Conservation (phyloP, 64 coral and sea anemone genomes). For the Platygyra sinensis region DNA sequence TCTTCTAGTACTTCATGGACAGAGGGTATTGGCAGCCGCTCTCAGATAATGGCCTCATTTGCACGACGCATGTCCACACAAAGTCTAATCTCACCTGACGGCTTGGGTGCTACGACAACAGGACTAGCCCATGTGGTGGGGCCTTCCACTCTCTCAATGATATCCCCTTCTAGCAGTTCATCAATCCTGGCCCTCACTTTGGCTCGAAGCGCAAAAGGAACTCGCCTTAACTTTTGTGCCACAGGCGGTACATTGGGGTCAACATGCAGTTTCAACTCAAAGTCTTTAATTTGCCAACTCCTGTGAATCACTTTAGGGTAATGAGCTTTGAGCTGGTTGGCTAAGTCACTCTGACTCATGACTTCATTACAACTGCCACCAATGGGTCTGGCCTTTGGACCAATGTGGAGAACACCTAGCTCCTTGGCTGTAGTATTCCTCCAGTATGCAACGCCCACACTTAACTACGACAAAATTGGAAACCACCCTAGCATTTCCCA, state of each 20-base stretch:
- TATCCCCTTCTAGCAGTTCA: too few relatives aligned
- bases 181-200: too few relatives aligned
- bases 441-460: neutral
- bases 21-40: too few relatives aligned
- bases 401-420: neutral
- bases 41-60: too few relatives aligned
- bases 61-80: too few relatives aligned
- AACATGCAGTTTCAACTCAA: too few relatives aligned
- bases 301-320: neutral
- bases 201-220: too few relatives aligned
- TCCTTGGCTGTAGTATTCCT: neutral
- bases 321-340: neutral
- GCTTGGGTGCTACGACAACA: slow-evolving; percentile 21
- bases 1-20: too few relatives aligned
- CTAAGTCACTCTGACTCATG: neutral
- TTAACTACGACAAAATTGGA: neutral
- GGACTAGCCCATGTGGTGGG: slow-evolving; percentile 14
- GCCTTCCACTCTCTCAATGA: too few relatives aligned
- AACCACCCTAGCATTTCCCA: neutral
- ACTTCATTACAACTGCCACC: neutral
- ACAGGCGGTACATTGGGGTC: too few relatives aligned
- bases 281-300: neutral
- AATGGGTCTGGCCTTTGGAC: neutral
- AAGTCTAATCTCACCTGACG: slow-evolving; percentile 3
- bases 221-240: too few relatives aligned